These are phyloP conservation scores for Neostethus bicornis DNA, from an alignment of 2,797 vertebrate genomes.

Conservation along the genomic window DNA sequence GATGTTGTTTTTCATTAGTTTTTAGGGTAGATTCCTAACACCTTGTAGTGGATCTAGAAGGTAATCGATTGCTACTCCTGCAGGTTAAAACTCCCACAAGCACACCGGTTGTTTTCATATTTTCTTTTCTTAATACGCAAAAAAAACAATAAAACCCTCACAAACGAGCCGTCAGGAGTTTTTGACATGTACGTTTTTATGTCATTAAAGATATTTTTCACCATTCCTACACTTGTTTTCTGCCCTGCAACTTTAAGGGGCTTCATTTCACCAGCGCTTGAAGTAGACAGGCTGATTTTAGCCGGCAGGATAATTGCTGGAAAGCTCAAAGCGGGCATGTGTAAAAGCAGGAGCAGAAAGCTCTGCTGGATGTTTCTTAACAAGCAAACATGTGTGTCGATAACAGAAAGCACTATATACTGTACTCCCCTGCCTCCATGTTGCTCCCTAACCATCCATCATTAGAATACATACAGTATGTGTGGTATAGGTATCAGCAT, in stretches of 20 bases:
- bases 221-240: neutral
- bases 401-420: neutral
- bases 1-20: no score
- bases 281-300: neutral
- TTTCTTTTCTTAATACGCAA: no score
- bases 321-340: neutral
- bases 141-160: neutral
- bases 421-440: neutral
- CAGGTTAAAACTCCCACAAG: no score
- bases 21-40: neutral
- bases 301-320: neutral
- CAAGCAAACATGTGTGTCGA: neutral
- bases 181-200: neutral
- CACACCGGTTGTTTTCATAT: no score
- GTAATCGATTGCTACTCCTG: neutral
- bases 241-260: neutral
- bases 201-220: neutral
- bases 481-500: neutral
- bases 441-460: neutral
- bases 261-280: neutral
- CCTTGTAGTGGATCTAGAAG: neutral
- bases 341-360: neutral
- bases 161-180: neutral
- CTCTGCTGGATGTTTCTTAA: neutral
- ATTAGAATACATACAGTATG: neutral